phyloP scores from a whole-genome alignment of 2,888 invertebrate species.

The Diloba caeruleocephala region DNA sequence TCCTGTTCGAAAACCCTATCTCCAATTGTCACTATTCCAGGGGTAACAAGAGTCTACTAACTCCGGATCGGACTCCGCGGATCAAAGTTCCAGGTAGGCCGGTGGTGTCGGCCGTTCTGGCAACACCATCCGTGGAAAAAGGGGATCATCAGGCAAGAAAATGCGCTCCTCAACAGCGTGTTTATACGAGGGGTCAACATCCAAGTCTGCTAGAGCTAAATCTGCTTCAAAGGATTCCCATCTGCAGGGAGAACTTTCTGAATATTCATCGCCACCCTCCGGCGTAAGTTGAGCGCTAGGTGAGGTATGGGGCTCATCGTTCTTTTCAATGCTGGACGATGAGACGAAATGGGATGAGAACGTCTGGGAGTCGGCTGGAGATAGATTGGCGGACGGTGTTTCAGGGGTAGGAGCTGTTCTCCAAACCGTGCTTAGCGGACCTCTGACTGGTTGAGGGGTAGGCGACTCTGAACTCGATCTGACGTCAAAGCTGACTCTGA shows the following conservation, averaged over 20 bases:
- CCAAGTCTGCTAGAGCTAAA: conserved; percentile 89
- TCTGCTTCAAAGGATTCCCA: conserved; percentile 91
- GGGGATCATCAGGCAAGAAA: conserved; percentile 89
- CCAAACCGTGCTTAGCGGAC: conserved; percentile 83
- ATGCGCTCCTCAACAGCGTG: conserved; percentile 90
- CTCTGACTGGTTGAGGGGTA: conserved; percentile 77
- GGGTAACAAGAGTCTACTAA: conserved; percentile 72
- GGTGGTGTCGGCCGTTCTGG: conserved; percentile 90
- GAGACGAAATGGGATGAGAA: conserved; percentile 91
- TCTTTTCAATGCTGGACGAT: conserved; percentile 83
- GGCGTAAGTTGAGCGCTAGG: conserved; percentile 90
- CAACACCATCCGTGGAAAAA: conserved; percentile 83
- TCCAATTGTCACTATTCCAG: conserved; percentile 72
- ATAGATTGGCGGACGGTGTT: conserved; percentile 91
- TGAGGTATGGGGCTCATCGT: conserved; percentile 82
- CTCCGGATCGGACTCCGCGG: conserved; percentile 85
- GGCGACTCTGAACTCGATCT: conserved; percentile 76
- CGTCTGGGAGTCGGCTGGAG: conserved; percentile 88
- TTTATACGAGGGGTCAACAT: conserved; percentile 90
- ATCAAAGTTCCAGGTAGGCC: conserved; percentile 85
- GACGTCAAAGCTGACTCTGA: conserved; percentile 83
- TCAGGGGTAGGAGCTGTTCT: conserved; percentile 90
- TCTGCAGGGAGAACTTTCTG: conserved; percentile 85
- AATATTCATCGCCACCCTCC: conserved; percentile 83
- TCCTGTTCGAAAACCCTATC: conserved; percentile 58